phyloP scores from a whole-genome alignment of 1,140 invertebrate genomes.

The Panulirus ornatus region DNA sequence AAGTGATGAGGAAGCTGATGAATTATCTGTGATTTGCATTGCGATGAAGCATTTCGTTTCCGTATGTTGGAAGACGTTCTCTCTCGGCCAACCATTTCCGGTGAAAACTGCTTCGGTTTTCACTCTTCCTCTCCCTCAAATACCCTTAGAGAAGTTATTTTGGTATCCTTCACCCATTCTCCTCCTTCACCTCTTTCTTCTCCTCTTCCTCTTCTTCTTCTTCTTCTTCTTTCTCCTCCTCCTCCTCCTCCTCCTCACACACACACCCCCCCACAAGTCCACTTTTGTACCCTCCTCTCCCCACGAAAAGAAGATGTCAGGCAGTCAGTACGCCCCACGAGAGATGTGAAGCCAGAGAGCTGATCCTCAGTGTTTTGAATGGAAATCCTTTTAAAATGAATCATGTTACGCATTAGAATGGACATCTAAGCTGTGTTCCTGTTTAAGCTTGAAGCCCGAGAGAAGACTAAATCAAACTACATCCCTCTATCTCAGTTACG shows the following conservation, averaged over 20 bases:
- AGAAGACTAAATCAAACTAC: neutral
- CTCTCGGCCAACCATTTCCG: conserved; percentile 17
- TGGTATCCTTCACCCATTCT: conserved; percentile 43
- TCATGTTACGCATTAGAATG: neutral
- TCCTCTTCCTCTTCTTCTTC: neutral
- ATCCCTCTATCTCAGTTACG: too few relatives aligned
- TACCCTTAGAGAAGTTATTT: conserved; percentile 63
- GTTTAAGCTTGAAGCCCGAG: neutral
- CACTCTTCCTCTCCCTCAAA: conserved; percentile 2
- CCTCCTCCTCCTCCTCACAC: neutral
- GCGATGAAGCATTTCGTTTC: neutral
- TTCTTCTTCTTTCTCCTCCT: neutral
- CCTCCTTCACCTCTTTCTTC: neutral
- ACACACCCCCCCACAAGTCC: neutral
- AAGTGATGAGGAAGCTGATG: neutral
- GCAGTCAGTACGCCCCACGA: neutral
- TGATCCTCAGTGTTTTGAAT: neutral
- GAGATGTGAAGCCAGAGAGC: neutral
- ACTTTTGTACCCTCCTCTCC: neutral
- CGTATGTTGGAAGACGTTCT: neutral
- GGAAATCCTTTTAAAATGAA: neutral
- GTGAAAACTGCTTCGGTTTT: conserved; percentile 30
- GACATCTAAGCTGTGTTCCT: neutral
- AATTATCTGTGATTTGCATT: neutral
- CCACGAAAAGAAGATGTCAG: neutral